phyloP scores from a whole-genome alignment of 2,113 vertebrate genomes.

The Globicephala melas region DNA sequence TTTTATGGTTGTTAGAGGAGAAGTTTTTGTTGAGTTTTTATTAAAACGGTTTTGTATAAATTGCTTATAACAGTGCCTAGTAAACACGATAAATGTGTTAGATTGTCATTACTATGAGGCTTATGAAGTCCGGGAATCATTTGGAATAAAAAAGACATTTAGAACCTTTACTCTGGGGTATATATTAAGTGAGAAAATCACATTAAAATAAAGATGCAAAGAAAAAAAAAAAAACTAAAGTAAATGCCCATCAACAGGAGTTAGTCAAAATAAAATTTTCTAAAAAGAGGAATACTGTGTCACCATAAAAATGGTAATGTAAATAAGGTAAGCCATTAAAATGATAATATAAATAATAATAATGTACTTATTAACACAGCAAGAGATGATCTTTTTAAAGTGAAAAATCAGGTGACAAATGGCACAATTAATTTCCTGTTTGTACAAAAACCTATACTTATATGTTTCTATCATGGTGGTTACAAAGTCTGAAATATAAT shows the following conservation, averaged over 20 bases:
- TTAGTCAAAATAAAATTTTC: background rate
- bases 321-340: background rate
- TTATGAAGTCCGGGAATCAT: background rate
- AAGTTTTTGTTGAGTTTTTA: background rate
- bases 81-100: background rate
- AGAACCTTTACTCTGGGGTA: background rate
- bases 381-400: background rate
- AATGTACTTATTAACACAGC: background rate
- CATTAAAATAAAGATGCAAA: background rate
- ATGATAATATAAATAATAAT: background rate
- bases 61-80: background rate
- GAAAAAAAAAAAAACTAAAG: background rate
- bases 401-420: background rate
- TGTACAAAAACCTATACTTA: background rate
- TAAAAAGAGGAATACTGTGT: background rate
- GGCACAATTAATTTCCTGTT: background rate
- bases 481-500: background rate
- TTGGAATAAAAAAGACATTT: background rate
- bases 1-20: background rate
- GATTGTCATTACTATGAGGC: background rate
- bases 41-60: background rate
- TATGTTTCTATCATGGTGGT: background rate
- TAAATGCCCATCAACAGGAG: background rate
- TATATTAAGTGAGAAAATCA: background rate
- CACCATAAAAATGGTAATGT: background rate